Base-by-base conservation (phyloP, 2,888 invertebrate genomes). In the Trachelus iudaicus region DNA sequence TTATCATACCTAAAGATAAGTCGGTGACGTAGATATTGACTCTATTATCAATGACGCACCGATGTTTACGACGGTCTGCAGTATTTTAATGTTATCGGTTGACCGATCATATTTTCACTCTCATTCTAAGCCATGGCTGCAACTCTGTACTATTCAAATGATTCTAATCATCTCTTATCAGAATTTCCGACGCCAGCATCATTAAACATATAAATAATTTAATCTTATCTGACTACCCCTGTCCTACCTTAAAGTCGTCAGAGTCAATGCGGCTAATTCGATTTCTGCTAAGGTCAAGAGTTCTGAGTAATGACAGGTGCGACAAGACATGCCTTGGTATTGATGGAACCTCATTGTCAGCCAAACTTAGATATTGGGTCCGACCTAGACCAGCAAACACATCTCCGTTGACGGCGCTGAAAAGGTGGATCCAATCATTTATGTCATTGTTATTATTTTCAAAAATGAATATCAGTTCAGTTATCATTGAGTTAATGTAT, bases 241-340 rank as follows among this genome's bases (percentile, higher is more conserved):
- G 31, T 31, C 77, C 93, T 92, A 96, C 96, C 93, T 94, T 94
- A 84, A 98, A 95, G 88, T 96, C 96, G 76, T 95, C 94, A 82
- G 95, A 94, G 37, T 94, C 94, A 76, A 98, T 94, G 76, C 94
- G 94, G 79, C 94, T 94, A 84, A 98, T 95, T 84, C 94, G 94
- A 88, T 97, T 96, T 83, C 97, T 94, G 84, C 96, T 96, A 79
- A 98, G 92, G 91, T 97, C 97, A 80, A 98, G 92, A 1, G 96
- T 96, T 88, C 95, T 94, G 79, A 98, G 93, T 83, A 95, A 94
- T 1, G 96, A 95, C 92, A 97, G 93, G 87, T 96, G 95, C 76
- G 94, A 94, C 79, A 97, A 93, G 73, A 97, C 94, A 82, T 96
- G 94, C 75, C 95, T 94, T 6, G 97, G 97, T 91, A 97, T 94